Conservation (phyloP, 1,140 invertebrate species). For the Cephus cinctus region DNA sequence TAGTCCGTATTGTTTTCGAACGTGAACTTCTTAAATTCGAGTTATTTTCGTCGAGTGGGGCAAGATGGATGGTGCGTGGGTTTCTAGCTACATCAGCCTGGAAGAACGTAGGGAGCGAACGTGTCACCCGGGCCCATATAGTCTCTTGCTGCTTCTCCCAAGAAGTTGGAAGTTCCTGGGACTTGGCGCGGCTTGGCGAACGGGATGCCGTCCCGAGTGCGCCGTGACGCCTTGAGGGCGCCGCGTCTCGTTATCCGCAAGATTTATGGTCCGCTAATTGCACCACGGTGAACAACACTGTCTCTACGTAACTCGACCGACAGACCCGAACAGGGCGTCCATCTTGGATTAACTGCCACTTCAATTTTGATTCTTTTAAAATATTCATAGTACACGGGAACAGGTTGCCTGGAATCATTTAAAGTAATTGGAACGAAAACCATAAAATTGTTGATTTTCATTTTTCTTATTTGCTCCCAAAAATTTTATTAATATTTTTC, state of each 20-base stretch:
- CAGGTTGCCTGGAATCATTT: no score
- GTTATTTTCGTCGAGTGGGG: conserved; percentile 44
- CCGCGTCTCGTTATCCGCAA: conserved; percentile 52
- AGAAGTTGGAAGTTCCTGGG: conserved; percentile 38
- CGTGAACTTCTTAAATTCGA: conserved; percentile 47
- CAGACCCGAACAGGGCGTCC: no score
- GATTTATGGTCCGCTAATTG: conserved; percentile 56
- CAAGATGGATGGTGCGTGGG: conserved; percentile 46
- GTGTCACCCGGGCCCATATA: conserved; percentile 24
- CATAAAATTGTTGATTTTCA: no score
- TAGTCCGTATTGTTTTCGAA: conserved; percentile 42
- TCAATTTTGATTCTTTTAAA: no score
- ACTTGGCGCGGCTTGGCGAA: conserved; percentile 29
- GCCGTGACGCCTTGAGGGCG: conserved; percentile 52
- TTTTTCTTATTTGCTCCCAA: no score
- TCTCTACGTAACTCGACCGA: conserved; percentile 14
- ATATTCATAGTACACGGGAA: no score
- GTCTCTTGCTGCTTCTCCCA: conserved; percentile 3
- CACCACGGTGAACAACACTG: conserved; percentile 44
- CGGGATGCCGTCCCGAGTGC: conserved; percentile 28
- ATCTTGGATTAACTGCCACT: no score
- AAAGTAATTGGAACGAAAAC: no score
- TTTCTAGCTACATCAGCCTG: conserved; percentile 37
- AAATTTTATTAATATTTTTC: no score
- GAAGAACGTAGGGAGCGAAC: conserved; percentile 21